Percentiles rank a stretch among this genome's conserved stretches.
phyloP scores from a whole-genome alignment of 1,140 invertebrate species.

The Polypedilum pembai region DNA sequence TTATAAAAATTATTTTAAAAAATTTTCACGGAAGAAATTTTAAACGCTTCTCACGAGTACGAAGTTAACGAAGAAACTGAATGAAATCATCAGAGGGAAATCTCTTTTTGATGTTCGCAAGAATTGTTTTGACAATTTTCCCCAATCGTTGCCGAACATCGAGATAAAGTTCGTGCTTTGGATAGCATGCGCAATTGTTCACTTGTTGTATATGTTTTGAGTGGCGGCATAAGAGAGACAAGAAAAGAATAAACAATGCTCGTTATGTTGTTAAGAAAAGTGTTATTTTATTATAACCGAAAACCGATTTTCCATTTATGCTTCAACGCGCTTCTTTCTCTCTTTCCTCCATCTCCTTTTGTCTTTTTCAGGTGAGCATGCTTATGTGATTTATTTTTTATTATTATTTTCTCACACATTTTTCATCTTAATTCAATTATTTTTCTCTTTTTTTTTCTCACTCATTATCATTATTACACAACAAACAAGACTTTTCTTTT shows the following conservation, averaged over 20 bases:
- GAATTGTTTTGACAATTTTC: neutral
- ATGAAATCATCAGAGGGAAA: slow-evolving; percentile 26
- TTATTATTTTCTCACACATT: no score
- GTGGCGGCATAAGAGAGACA: neutral
- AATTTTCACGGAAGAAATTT: neutral
- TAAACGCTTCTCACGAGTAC: neutral
- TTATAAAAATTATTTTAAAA: neutral
- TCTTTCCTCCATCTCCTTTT: neutral
- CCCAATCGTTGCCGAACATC: neutral
- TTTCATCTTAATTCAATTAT: no score
- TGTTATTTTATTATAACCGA: slow-evolving; percentile 25
- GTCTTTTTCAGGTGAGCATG: neutral
- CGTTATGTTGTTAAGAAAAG: slow-evolving; percentile 28
- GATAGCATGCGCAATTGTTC: neutral
- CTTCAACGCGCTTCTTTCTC: neutral
- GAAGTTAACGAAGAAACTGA: slow-evolving; percentile 15
- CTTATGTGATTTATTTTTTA: no score
- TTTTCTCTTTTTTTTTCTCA: no score
- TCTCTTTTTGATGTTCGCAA: neutral
- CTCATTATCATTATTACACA: no score
- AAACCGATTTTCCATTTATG: slow-evolving; percentile 19
- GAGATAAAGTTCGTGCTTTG: no score
- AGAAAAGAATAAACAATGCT: slow-evolving; percentile 23
- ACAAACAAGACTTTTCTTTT: no score
- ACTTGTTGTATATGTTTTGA: neutral